Evolutionary conservation across 2,113 vertebrate species (phyloP), one percentile per base, ranked within the genome.

Genomic region (Rhabdomys dilectus): DNA sequence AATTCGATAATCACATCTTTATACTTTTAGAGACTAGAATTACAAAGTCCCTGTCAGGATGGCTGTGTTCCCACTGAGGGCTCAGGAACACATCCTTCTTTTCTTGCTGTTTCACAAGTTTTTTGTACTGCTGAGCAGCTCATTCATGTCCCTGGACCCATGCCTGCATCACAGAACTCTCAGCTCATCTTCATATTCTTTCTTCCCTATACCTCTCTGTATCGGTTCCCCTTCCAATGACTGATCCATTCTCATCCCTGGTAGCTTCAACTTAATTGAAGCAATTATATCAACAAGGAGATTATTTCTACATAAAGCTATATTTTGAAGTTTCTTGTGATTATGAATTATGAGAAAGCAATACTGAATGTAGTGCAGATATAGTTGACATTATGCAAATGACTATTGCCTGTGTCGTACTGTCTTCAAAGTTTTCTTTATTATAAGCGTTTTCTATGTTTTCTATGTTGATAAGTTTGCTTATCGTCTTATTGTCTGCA

Each of bases 341-440:
- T 1, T 7, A 62, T 39, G 10, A 9, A 13, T 48, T 92, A 90
- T 76, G 42, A 10, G 4, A 78, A 17, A 42, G n/a, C 5, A 78
- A 2, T 53, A 72, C 51, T 72, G 4, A 94, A 42, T 16, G 6
- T 84, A 51, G 4, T 64, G 26, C 3, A 72, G 31, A 9, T 76
- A 42, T 56, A 76, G 87, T 42, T 86, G 22, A 76, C 4, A 42
- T 60, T 85, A 24, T 72, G 64, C 39, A 5, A 73, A 48, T 77
- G 82, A 42, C 8, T 76, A 60, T 92, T 72, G 70, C 1, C 3
- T 62, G 15, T 82, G 7, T n/a, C 31, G 42, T 36, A 82, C 3
- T 77, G 19, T n/a, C 24, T 29, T 82, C 76, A 15, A 48, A 73
- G 88, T 91, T 77, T 97, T 5, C 22, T 89, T 92, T 88, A 53